Conservation (phyloP, 35 echinoderm and acorn worm species). For the Holothuria glaberrima region DNA sequence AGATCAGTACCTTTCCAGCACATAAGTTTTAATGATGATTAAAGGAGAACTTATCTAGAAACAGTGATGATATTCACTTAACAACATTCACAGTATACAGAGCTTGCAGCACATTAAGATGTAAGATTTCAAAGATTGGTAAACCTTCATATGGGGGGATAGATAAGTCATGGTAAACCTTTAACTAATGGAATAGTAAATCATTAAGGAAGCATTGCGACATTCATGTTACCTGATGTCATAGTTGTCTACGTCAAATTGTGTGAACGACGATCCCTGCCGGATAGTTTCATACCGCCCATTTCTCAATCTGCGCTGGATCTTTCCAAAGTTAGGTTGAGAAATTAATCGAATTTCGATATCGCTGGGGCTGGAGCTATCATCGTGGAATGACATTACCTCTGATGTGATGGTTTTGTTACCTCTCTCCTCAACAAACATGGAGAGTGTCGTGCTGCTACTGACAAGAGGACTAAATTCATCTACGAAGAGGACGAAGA, state of each 20-base stretch:
- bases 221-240: constrained; percentile 94
- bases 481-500: constrained; percentile 72
- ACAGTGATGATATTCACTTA: too few species aligned
- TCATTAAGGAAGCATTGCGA: too few species aligned
- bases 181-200: too few species aligned
- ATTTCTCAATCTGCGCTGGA: constrained; percentile 59
- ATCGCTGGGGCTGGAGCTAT: constrained; percentile 69
- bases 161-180: too few species aligned
- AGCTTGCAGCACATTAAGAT: too few species aligned
- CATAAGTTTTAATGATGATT: too few species aligned
- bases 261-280: constrained; percentile 69
- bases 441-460: constrained; percentile 52
- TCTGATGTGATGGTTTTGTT: constrained; percentile 64
- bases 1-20: too few species aligned
- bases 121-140: too few species aligned
- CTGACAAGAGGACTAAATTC: constrained; percentile 70
- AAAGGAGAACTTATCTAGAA: too few species aligned
- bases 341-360: constrained; percentile 78
- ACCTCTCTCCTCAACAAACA: constrained; percentile 70
- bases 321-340: constrained; percentile 65
- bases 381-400: constrained; percentile 84
- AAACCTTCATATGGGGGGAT: too few species aligned
- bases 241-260: constrained; percentile 80
- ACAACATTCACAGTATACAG: too few species aligned
- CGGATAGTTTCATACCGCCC: constrained; percentile 65